phyloP scores from a whole-genome alignment of 2,113 vertebrate genomes.

The Rhinichthys klamathensis region DNA sequence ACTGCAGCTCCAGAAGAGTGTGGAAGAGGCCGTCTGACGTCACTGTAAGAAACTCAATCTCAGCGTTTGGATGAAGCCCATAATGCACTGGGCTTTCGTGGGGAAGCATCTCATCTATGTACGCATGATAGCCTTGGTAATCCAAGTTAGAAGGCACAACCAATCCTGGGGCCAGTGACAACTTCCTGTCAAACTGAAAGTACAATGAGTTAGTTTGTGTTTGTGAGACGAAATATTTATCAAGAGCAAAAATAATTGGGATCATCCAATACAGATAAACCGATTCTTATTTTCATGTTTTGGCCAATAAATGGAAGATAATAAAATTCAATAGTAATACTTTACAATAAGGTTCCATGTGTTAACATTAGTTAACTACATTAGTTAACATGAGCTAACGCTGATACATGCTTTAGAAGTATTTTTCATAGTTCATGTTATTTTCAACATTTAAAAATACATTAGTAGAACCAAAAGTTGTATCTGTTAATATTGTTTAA shows the following conservation, averaged over 20 bases:
- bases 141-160: conserved; percentile 78
- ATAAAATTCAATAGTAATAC: neutral
- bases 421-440: too few relatives aligned
- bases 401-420: too few relatives aligned
- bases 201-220: neutral
- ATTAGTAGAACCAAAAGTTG: too few relatives aligned
- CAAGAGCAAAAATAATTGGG: neutral
- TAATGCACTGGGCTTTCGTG: conserved; percentile 74
- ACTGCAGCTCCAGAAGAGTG: conserved; percentile 83
- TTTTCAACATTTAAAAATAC: too few relatives aligned
- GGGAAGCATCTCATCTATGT: conserved; percentile 77
- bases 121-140: conserved; percentile 78
- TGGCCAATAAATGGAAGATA: neutral
- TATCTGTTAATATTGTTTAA: too few relatives aligned
- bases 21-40: conserved; percentile 79
- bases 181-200: conserved; percentile 77
- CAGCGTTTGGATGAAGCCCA: conserved; percentile 76
- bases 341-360: too few relatives aligned
- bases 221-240: neutral
- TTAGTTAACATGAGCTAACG: too few relatives aligned
- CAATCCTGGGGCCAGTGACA: conserved; percentile 74
- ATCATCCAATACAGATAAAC: neutral
- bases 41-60: conserved; percentile 79
- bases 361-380: too few relatives aligned
- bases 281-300: neutral